Conservation (phyloP, 2,888 invertebrate genomes). For the Diarsia mendica region DNA sequence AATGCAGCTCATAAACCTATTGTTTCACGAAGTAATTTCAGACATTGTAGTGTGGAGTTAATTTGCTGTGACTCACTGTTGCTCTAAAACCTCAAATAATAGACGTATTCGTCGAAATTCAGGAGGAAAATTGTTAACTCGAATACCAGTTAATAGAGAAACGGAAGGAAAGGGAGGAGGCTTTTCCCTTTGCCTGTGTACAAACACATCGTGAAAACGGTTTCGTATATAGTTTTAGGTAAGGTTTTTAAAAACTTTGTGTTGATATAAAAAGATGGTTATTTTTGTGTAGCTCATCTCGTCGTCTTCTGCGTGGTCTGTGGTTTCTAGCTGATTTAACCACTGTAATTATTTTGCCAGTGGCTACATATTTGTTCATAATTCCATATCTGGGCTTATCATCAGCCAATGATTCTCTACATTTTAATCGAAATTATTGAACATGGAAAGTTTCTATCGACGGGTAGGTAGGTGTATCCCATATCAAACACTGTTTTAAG, state of each 20-base stretch:
- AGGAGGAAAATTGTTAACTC: not conserved
- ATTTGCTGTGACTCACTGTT: conserved; percentile 9
- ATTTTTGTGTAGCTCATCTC: no score
- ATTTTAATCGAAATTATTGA: not conserved
- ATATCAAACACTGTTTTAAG: no score
- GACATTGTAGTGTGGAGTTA: conserved; percentile 40
- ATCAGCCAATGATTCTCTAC: not conserved
- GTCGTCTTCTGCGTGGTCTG: no score
- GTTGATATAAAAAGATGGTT: no score
- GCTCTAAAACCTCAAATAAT: not conserved
- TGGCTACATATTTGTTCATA: not conserved
- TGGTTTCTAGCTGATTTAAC: no score
- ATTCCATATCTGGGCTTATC: not conserved
- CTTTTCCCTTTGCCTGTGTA: not conserved
- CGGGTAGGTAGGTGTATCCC: no score
- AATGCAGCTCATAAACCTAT: conserved; percentile 44
- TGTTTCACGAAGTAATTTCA: conserved; percentile 30
- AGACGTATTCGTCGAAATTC: not conserved
- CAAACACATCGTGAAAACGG: not conserved
- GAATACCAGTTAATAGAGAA: not conserved
- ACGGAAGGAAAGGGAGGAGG: not conserved
- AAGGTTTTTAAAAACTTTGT: no score
- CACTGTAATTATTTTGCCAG: no score
- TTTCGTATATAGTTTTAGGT: no score
- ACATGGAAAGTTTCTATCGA: not conserved